phyloP scores from a whole-genome alignment of 2,797 vertebrate genomes.

The Garrulus glandarius region DNA sequence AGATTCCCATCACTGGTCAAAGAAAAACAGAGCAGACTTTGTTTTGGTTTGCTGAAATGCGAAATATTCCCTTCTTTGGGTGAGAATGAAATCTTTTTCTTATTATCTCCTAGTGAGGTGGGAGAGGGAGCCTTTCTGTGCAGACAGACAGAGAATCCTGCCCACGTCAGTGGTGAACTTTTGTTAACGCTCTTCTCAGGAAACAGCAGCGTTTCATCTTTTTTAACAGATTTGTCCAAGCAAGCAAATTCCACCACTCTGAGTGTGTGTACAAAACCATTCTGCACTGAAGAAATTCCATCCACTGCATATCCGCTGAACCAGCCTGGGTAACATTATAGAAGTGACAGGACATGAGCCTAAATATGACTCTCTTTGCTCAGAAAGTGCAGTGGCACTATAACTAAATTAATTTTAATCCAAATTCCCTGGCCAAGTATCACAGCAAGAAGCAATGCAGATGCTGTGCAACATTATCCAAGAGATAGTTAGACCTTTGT shows the following conservation, averaged over 20 bases:
- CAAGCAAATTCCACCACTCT: conserved; percentile 40
- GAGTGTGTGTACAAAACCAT: neutral
- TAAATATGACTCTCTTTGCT: neutral
- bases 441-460: neutral
- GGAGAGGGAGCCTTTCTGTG: neutral
- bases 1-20: neutral
- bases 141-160: neutral
- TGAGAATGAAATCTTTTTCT: conserved; percentile 18
- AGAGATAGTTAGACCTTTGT: conserved; percentile 9
- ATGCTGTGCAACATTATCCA: neutral
- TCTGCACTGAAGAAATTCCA: neutral
- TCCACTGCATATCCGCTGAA: neutral
- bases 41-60: conserved; percentile 25
- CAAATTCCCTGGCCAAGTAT: neutral
- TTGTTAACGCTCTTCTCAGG: neutral
- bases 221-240: conserved; percentile 10
- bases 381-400: neutral
- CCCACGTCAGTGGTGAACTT: neutral
- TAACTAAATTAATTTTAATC: neutral
- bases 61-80: conserved; percentile 37
- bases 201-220: neutral
- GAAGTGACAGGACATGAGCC: neutral
- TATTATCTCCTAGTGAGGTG: neutral
- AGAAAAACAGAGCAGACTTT: neutral
- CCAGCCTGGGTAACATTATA: neutral